Percentiles rank a stretch among this genome's conserved stretches.
phyloP scores from a whole-genome alignment of 2,888 invertebrate species.

The Octonoba sinensis region DNA sequence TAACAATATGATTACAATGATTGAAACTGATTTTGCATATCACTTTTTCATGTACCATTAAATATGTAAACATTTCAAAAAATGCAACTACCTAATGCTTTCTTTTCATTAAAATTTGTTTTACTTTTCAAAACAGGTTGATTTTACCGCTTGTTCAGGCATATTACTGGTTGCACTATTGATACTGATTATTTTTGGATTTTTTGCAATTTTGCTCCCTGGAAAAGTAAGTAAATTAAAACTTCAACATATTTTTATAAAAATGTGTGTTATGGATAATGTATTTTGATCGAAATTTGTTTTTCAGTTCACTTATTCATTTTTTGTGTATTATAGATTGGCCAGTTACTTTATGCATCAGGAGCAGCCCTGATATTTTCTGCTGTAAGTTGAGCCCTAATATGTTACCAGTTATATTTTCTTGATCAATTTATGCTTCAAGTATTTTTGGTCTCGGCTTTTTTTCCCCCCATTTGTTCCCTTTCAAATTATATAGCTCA shows the following conservation, averaged over 20 bases:
- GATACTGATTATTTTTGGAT: conserved; percentile 83
- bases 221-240: conserved; percentile 66
- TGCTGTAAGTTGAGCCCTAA: conserved; percentile 72
- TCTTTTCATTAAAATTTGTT: background rate
- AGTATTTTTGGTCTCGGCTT: too few relatives aligned
- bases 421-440: background rate
- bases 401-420: background rate
- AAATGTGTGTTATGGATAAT: too few relatives aligned
- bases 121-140: conserved; percentile 29
- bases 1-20: too few relatives aligned
- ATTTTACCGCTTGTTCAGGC: conserved; percentile 72
- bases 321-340: conserved; percentile 40
- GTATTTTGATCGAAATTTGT: too few relatives aligned
- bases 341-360: conserved; percentile 81
- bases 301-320: background rate
- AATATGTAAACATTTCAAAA: too few relatives aligned
- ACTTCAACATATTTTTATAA: background rate
- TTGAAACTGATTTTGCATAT: too few relatives aligned
- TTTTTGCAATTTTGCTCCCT: conserved; percentile 78
- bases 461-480: too few relatives aligned
- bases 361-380: conserved; percentile 90
- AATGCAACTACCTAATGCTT: too few relatives aligned
- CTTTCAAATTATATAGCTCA: too few relatives aligned
- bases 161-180: conserved; percentile 82
- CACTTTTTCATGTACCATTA: too few relatives aligned